Base-by-base conservation (phyloP, 1,140 invertebrate genomes). In the Leguminivora glycinivorella region DNA sequence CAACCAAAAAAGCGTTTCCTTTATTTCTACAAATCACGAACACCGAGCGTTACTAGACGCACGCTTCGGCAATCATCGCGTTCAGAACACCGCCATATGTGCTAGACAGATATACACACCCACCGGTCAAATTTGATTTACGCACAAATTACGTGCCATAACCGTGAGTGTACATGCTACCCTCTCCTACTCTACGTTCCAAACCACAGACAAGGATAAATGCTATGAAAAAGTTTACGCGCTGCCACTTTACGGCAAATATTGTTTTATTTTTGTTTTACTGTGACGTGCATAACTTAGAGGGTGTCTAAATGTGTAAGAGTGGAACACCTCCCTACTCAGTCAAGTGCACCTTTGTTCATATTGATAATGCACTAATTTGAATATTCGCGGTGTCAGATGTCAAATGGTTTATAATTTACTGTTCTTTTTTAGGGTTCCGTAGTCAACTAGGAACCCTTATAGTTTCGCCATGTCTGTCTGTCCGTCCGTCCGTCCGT, bases 331-430 rank as follows among this genome's bases (percentile, higher is more conserved):
- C 77, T 81, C 81, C 83, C 85, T 79, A 78, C 47, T 82, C 76
- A 84, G 73, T 82, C 86, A 82, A 87, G 82, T 85, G 86, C 83
- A 83, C 86, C 81, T 83, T 82, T 81, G 82, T 75, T 83, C 81
- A 71, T 87, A 90, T 90, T 78, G 87, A 82, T 90, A 90, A 91
- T 89, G 85, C 89, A 85, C 89, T 91, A 91, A 91, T 91, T 91
- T 91, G 85, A 89, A 91, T 90, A 90, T 90, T 90, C 89, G 88
- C 88, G 82, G 89, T 91, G 89, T 91, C 89, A 91, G 83, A 91
- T 91, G 89, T 91, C 89, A 91, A 91, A 90, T 90, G 89, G 85
- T 88, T 87, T 81, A 84, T 91, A 90, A 91, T 91, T 90, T 88
- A 81, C 68, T 83, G 76, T 87, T 74, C 72, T 83, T 82, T 84